Evolutionary conservation across 2,113 vertebrate species (phyloP).

Genomic region (Arvicanthis niloticus): DNA sequence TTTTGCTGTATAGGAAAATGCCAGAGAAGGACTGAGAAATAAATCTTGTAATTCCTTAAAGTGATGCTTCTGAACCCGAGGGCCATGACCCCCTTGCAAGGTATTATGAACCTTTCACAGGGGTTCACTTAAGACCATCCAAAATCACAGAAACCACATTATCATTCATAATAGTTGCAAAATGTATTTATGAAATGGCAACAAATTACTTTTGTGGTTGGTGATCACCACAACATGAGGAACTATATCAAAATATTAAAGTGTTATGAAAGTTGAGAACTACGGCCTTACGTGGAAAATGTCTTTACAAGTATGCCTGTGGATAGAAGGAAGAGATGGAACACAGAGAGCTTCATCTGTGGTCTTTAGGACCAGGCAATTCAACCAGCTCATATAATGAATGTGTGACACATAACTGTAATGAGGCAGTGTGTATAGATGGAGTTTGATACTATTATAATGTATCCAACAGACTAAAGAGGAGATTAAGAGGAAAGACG

Average conservation of each 20-base stretch:
- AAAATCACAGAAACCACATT: too few species aligned
- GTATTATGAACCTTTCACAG: neutral
- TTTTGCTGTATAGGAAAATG: neutral
- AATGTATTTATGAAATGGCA: neutral
- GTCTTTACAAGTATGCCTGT: too few species aligned
- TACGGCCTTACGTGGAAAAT: neutral
- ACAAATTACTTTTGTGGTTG: neutral
- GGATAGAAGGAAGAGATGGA: neutral
- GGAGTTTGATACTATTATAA: neutral
- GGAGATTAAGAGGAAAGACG: neutral
- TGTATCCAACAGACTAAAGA: neutral
- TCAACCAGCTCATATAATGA: fast-evolving
- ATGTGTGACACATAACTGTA: neutral
- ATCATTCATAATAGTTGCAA: neutral
- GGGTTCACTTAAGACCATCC: neutral
- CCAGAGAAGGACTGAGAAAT: neutral
- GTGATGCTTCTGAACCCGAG: neutral
- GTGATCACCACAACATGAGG: neutral
- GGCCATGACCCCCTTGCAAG: neutral
- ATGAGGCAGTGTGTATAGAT: neutral
- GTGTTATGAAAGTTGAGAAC: neutral
- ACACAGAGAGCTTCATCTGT: neutral
- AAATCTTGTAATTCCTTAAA: too few species aligned
- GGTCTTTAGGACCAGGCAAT: neutral
- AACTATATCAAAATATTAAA: neutral